Evolutionary conservation across 2,888 invertebrate species (phyloP).

Genomic region (Acholoe squamosa): DNA sequence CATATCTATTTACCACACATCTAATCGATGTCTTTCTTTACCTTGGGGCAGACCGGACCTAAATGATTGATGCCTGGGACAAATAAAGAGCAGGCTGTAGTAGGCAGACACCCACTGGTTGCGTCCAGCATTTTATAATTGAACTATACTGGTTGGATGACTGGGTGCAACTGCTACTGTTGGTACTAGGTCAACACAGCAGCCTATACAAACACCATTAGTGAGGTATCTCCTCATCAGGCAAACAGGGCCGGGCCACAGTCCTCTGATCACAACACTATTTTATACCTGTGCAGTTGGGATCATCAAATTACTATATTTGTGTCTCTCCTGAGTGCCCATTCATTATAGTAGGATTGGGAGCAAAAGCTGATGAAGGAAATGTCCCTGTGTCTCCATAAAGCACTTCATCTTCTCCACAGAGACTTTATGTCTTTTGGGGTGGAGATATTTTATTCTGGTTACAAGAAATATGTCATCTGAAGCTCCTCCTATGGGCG

Average conservation of each 20-base stretch:
- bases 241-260: background rate
- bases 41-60: background rate
- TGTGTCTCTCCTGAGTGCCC: background rate
- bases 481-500: too few relatives aligned
- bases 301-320: slow-evolving; percentile 51
- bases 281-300: slow-evolving; percentile 5
- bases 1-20: background rate
- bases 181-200: background rate
- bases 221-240: slow-evolving; percentile 18
- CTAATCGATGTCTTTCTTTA: slow-evolving; percentile 29
- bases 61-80: slow-evolving; percentile 6
- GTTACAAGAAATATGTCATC: too few relatives aligned
- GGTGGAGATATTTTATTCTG: too few relatives aligned
- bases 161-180: background rate
- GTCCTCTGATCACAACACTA: background rate
- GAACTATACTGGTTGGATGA: slow-evolving; percentile 44
- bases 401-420: too few relatives aligned
- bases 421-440: too few relatives aligned
- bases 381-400: too few relatives aligned
- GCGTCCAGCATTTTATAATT: slow-evolving; percentile 52
- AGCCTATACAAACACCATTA: slow-evolving; percentile 18
- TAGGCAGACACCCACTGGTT: background rate
- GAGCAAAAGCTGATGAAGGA: too few relatives aligned
- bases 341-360: background rate
- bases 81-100: background rate